These are phyloP conservation scores for Raillietiella orientalis DNA, from an alignment of 2,888 invertebrate genomes.

Conservation along the genomic window DNA sequence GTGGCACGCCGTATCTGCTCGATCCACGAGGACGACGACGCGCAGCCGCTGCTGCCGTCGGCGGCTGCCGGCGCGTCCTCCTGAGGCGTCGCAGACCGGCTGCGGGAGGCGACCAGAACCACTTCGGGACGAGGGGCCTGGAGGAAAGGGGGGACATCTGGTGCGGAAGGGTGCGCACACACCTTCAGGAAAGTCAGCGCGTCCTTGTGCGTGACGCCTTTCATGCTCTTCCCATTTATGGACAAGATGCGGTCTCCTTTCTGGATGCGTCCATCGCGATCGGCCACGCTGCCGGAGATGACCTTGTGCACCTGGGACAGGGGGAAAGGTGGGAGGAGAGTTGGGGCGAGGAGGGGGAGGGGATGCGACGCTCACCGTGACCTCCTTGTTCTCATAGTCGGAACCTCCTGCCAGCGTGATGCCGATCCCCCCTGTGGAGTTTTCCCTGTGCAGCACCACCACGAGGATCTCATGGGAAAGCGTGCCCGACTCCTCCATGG, in stretches of 20 bases:
- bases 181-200: slow-evolving; percentile 62
- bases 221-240: slow-evolving; percentile 52
- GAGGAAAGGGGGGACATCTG: no score
- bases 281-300: slow-evolving; percentile 48
- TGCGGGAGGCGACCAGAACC: slow-evolving; percentile 34
- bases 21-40: slow-evolving; percentile 5
- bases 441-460: slow-evolving; percentile 28
- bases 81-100: slow-evolving; percentile 11
- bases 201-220: slow-evolving; percentile 51
- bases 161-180: no score
- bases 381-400: slow-evolving; percentile 69
- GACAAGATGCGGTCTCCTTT: slow-evolving; percentile 60
- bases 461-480: slow-evolving; percentile 22
- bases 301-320: slow-evolving; percentile 47
- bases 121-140: slow-evolving; percentile 46
- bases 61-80: slow-evolving; percentile 6
- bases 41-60: slow-evolving; percentile 5
- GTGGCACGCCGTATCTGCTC: no score
- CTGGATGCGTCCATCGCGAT: slow-evolving; percentile 48
- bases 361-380: slow-evolving; percentile 26
- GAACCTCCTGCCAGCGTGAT: slow-evolving; percentile 60
- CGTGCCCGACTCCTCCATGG: slow-evolving; percentile 20
- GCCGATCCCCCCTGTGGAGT: slow-evolving; percentile 38
- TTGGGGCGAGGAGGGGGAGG: background rate
- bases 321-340: background rate